Percentiles rank a stretch among this genome's conserved stretches.
Conservation (phyloP, 2,113 vertebrate genomes). For the Tenrec ecaudatus region DNA sequence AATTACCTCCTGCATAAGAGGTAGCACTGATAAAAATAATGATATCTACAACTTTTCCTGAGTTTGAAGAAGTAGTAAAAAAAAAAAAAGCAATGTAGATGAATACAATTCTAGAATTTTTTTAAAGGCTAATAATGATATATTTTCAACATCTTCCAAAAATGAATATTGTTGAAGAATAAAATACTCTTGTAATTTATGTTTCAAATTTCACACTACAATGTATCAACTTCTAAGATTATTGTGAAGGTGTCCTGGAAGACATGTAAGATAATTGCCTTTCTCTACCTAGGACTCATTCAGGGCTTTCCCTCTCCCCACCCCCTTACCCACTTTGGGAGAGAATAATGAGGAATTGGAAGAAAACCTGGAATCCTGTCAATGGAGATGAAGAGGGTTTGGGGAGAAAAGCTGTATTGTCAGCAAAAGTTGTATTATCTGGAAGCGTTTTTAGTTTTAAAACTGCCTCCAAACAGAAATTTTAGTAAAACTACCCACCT, state of each 20-base stretch:
- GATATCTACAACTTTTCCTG: not conserved
- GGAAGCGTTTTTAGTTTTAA: not conserved
- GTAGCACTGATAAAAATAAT: not conserved
- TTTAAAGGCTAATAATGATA: not conserved
- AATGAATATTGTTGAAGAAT: slow-evolving; percentile 18
- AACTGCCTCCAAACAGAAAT: not conserved
- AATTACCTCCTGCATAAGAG: not conserved
- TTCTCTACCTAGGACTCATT: not conserved
- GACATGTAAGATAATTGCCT: not conserved
- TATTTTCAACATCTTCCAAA: slow-evolving; percentile 27
- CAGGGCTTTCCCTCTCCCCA: not conserved
- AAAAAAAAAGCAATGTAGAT: not conserved
- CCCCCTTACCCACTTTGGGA: not conserved
- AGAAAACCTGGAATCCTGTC: not conserved
- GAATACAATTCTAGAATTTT: not conserved
- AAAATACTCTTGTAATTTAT: not conserved
- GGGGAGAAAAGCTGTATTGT: not conserved
- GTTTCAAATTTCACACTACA: slow-evolving; percentile 19
- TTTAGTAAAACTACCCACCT: not conserved
- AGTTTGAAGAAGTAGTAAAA: not conserved
- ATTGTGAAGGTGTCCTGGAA: slow-evolving; percentile 23
- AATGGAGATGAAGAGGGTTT: not conserved
- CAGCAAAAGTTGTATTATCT: too few relatives aligned
- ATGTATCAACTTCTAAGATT: not conserved
- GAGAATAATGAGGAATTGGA: not conserved